phyloP scores from a whole-genome alignment of 2,888 invertebrate genomes.

The Pandemis cinnamomeana region DNA sequence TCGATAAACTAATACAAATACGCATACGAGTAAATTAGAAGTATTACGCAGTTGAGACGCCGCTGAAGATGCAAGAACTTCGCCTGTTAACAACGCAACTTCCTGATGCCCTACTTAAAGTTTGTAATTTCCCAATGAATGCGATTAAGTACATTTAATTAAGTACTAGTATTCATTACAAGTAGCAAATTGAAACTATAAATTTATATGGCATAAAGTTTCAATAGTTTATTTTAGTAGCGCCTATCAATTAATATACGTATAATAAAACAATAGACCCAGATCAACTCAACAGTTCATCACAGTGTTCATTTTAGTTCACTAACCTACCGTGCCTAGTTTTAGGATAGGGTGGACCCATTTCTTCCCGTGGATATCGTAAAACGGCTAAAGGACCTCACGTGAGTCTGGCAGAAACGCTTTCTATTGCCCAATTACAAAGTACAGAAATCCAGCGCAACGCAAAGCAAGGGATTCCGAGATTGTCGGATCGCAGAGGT shows the following conservation, averaged over 20 bases:
- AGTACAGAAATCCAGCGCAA: too few relatives aligned
- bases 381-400: too few relatives aligned
- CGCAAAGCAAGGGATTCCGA: too few relatives aligned
- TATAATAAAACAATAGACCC: too few relatives aligned
- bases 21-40: too few relatives aligned
- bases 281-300: too few relatives aligned
- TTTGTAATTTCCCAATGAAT: neutral
- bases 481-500: too few relatives aligned
- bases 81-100: neutral
- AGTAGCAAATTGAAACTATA: neutral
- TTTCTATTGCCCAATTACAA: too few relatives aligned
- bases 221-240: neutral
- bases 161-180: neutral
- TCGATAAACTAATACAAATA: too few relatives aligned
- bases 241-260: neutral
- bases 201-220: neutral
- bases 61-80: neutral
- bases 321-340: neutral
- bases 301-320: neutral
- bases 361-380: too few relatives aligned
- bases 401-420: too few relatives aligned
- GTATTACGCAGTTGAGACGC: neutral
- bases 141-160: neutral
- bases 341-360: too few relatives aligned
- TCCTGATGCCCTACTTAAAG: neutral